These are phyloP conservation scores for Embiotoca jacksoni DNA, from an alignment of 2,113 vertebrate species.

Conservation along the genomic window DNA sequence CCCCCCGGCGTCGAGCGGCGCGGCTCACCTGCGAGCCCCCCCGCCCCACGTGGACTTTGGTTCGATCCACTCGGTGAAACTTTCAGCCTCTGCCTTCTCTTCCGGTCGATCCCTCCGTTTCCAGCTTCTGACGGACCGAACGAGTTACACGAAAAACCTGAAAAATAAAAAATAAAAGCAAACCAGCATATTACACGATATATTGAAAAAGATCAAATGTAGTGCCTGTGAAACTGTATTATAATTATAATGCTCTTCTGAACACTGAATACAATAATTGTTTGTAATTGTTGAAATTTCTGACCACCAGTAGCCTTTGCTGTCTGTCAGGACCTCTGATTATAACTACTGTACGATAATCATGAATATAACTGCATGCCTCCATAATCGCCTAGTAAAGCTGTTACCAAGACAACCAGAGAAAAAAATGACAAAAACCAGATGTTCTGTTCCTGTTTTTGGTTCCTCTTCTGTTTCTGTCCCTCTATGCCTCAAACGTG, in stretches of 20 bases:
- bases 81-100: slow-evolving; percentile 93
- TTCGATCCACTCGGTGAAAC: slow-evolving; percentile 89
- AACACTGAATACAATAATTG: slow-evolving; percentile 79
- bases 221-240: slow-evolving; percentile 99
- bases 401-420: slow-evolving; percentile 90
- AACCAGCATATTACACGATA: slow-evolving; percentile 99
- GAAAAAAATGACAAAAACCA: slow-evolving; percentile 68
- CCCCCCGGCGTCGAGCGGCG: slow-evolving; percentile 30
- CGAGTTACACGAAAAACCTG: slow-evolving; percentile 78
- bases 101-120: slow-evolving; percentile 89
- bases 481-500: slow-evolving; percentile 53
- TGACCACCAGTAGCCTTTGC: slow-evolving; percentile 98
- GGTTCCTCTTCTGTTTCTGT: slow-evolving; percentile 40
- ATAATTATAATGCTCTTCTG: slow-evolving; percentile 98
- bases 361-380: slow-evolving; percentile 98
- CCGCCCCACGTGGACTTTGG: slow-evolving; percentile 86
- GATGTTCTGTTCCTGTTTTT: slow-evolving; percentile 87
- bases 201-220: slow-evolving; percentile 91
- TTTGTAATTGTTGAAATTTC: slow-evolving; percentile 84
- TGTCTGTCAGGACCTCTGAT: slow-evolving; percentile 96
- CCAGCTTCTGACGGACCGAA: slow-evolving; percentile 93
- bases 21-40: slow-evolving; percentile 28
- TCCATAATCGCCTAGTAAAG: slow-evolving; percentile 94
- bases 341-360: slow-evolving; percentile 96
- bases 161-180: slow-evolving; percentile 85